Percentiles rank a stretch among this genome's conserved stretches.
These are phyloP conservation scores for Pipistrellus pygmaeus DNA, from an alignment of 2,797 vertebrate genomes.

Conservation along the genomic window DNA sequence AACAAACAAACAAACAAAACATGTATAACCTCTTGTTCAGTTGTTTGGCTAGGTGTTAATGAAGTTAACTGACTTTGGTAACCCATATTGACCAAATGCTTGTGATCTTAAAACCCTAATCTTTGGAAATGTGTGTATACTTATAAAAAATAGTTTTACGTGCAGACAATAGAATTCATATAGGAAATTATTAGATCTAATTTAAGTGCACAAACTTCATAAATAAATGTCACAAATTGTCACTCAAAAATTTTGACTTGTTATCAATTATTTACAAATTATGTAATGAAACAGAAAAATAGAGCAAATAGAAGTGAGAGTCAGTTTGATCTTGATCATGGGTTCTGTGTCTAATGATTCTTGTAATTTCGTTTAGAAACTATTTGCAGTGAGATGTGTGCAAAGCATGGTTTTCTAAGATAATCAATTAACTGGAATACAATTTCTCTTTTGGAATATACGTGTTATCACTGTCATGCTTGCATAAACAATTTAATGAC, in stretches of 20 bases:
- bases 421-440: slow-evolving; percentile 56
- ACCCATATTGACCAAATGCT: not conserved
- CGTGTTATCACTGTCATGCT: slow-evolving; percentile 64
- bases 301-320: not conserved
- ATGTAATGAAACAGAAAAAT: slow-evolving; percentile 22
- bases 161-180: not conserved
- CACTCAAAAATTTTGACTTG: not conserved
- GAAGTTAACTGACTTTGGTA: not conserved
- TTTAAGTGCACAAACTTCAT: not conserved
- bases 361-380: slow-evolving; percentile 75
- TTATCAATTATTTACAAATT: slow-evolving; percentile 12
- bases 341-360: slow-evolving; percentile 67
- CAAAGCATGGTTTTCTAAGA: slow-evolving; percentile 35
- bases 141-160: not conserved
- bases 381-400: slow-evolving; percentile 53
- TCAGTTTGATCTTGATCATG: slow-evolving; percentile 55
- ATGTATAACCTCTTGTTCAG: not conserved
- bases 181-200: not conserved
- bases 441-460: slow-evolving; percentile 59
- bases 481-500: slow-evolving; percentile 79
- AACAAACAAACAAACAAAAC: not conserved
- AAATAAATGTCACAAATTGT: slow-evolving; percentile 47
- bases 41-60: not conserved
- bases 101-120: not conserved
- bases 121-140: not conserved